Percentiles rank a stretch among this genome's conserved stretches.
phyloP scores from a whole-genome alignment of 2,888 invertebrate genomes.

The Microctonus aethiopoides region DNA sequence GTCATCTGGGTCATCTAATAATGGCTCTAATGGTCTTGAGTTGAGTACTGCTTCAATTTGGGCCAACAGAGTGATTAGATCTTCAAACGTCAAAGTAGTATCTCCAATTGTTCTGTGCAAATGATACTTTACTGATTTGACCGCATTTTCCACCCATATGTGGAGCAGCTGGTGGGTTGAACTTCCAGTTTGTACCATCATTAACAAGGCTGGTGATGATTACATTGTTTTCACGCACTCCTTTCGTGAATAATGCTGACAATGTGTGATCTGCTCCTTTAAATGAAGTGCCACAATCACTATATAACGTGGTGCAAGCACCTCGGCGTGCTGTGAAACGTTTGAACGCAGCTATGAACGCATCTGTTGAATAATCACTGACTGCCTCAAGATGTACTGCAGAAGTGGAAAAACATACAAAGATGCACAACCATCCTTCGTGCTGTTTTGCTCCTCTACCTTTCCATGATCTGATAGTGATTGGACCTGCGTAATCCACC shows the following conservation, averaged over 20 bases:
- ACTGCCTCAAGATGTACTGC: constrained; percentile 29
- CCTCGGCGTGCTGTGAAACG: constrained; percentile 27
- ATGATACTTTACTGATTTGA: constrained; percentile 49
- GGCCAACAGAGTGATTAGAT: constrained; percentile 45
- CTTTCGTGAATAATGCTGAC: background rate
- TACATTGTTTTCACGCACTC: background rate
- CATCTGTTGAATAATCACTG: constrained; percentile 30
- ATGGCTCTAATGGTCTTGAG: constrained; percentile 45
- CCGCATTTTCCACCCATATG: constrained; percentile 48
- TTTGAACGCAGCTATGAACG: constrained; percentile 26
- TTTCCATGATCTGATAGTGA: constrained; percentile 30
- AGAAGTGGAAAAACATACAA: constrained; percentile 36
- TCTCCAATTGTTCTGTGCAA: constrained; percentile 40
- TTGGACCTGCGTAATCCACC: constrained; percentile 47
- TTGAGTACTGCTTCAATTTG: constrained; percentile 49
- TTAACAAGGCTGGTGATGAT: background rate
- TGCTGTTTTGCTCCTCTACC: constrained; percentile 27
- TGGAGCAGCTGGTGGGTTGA: constrained; percentile 7
- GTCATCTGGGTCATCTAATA: constrained; percentile 42
- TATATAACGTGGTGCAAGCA: constrained; percentile 5
- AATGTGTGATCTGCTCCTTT: constrained; percentile 31
- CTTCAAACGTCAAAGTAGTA: constrained; percentile 45
- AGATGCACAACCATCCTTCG: constrained; percentile 38
- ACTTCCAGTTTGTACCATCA: constrained; percentile 21
- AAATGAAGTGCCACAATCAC: constrained; percentile 39